Conservation (phyloP, 2,797 vertebrate species). For the Notolabrus celidotus region DNA sequence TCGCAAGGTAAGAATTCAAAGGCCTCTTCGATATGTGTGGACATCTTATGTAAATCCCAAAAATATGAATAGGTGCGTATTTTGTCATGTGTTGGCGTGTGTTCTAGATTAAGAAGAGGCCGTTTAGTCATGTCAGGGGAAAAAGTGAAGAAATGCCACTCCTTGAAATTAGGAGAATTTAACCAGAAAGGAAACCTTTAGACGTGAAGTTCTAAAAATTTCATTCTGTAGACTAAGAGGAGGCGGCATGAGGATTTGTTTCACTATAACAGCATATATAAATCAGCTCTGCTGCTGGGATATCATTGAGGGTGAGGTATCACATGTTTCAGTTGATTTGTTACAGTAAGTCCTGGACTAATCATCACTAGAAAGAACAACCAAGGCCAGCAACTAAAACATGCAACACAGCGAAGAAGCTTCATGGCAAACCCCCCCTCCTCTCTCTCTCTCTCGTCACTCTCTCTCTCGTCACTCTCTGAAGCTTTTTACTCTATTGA, state of each 20-base stretch:
- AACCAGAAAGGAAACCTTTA: too few species aligned
- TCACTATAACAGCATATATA: too few species aligned
- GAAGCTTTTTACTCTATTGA: slow-evolving; percentile 84
- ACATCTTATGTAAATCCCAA: too few species aligned
- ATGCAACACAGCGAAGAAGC: slow-evolving; percentile 26
- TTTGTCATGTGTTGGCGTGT: too few species aligned
- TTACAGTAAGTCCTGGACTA: slow-evolving; percentile 1
- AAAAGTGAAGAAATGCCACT: too few species aligned
- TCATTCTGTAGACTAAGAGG: too few species aligned
- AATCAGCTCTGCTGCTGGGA: background rate
- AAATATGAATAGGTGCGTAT: too few species aligned
- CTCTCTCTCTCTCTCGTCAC: slow-evolving; percentile 5
- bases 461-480: slow-evolving; percentile 16
- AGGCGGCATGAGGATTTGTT: too few species aligned
- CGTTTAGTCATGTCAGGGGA: too few species aligned
- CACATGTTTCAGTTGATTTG: background rate
- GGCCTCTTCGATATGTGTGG: background rate
- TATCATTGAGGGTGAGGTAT: background rate
- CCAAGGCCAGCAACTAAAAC: slow-evolving; percentile 3
- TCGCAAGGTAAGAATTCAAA: slow-evolving; percentile 55
- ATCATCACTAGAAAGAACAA: slow-evolving; percentile 43
- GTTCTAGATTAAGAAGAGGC: too few species aligned
- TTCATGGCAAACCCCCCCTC: slow-evolving; percentile 28
- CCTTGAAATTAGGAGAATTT: too few species aligned
- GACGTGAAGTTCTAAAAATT: too few species aligned